Conservation (phyloP, 2,888 invertebrate species). For the Junonia oenone region DNA sequence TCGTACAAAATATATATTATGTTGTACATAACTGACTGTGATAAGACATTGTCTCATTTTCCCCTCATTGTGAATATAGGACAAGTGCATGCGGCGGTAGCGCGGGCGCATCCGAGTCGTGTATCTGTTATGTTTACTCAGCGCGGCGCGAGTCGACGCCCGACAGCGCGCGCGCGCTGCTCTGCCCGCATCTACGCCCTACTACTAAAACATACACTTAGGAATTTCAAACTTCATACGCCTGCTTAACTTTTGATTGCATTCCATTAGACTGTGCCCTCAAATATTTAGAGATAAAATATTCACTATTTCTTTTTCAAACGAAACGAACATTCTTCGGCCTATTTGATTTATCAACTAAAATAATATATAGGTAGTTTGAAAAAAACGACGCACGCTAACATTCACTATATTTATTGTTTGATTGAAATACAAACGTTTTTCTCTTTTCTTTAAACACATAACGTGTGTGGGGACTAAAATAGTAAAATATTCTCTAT, state of each 20-base stretch:
- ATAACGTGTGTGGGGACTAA: slow-evolving; percentile 5
- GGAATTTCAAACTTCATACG: slow-evolving; percentile 56
- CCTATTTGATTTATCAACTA: slow-evolving; percentile 4
- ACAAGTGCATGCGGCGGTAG: slow-evolving; percentile 30
- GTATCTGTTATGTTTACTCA: slow-evolving; percentile 65
- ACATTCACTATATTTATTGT: neutral
- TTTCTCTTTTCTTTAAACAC: neutral
- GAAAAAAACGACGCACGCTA: too few relatives aligned
- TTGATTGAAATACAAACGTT: too few relatives aligned
- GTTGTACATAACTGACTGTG: too few relatives aligned
- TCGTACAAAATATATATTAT: too few relatives aligned
- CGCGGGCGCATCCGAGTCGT: slow-evolving; percentile 47
- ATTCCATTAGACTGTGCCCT: slow-evolving; percentile 46
- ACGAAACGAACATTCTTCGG: slow-evolving; percentile 29
- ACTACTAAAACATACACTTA: slow-evolving; percentile 45
- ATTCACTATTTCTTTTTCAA: slow-evolving; percentile 31
- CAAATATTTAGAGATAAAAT: slow-evolving; percentile 42
- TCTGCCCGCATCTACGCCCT: slow-evolving; percentile 35
- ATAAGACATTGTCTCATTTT: too few relatives aligned
- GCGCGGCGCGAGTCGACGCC: slow-evolving; percentile 47
- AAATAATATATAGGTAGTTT: too few relatives aligned
- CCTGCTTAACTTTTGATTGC: slow-evolving; percentile 52
- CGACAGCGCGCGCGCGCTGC: slow-evolving; percentile 24
- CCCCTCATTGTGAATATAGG: slow-evolving; percentile 24
- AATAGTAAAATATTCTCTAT: slow-evolving; percentile 9